Evolutionary conservation across 1,140 invertebrate species (phyloP).

Genomic region (Centruroides sculpturatus): DNA sequence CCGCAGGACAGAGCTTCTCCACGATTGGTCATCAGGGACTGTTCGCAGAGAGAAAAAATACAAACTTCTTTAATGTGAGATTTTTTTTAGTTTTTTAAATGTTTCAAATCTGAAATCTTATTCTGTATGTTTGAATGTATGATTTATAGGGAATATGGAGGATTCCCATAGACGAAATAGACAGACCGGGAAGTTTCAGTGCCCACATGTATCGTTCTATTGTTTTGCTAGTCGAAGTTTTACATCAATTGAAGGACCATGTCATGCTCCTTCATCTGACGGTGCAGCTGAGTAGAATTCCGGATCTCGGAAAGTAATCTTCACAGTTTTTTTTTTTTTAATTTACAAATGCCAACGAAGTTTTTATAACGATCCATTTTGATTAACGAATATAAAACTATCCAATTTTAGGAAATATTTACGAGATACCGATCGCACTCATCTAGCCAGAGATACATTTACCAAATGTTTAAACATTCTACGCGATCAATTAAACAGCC

Average conservation of each 20-base stretch:
- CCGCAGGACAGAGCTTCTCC: no score
- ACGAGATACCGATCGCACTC: constrained; percentile 16
- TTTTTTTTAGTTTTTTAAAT: not conserved
- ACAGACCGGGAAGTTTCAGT: constrained; percentile 77
- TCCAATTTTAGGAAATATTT: constrained; percentile 17
- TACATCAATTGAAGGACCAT: constrained; percentile 61
- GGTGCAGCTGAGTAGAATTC: constrained; percentile 56
- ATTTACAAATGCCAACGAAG: no score
- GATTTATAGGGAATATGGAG: constrained; percentile 66
- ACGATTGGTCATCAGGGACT: constrained; percentile 37
- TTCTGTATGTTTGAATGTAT: not conserved
- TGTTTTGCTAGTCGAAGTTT: constrained; percentile 59
- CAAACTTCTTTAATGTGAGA: constrained; percentile 78
- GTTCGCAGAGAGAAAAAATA: constrained; percentile 65
- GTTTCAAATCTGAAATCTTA: no score
- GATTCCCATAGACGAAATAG: constrained; percentile 75
- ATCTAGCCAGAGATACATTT: constrained; percentile 7
- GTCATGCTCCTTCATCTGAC: constrained; percentile 63
- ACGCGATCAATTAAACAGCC: constrained; percentile 11
- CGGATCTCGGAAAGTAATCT: constrained; percentile 60
- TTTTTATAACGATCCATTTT: not conserved
- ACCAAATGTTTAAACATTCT: constrained; percentile 6
- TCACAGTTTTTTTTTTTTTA: constrained; percentile 21
- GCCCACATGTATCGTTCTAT: constrained; percentile 78
- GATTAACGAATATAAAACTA: not conserved